Base-by-base conservation (phyloP, 2,113 vertebrate genomes). In the Acrocephalus arundinaceus region DNA sequence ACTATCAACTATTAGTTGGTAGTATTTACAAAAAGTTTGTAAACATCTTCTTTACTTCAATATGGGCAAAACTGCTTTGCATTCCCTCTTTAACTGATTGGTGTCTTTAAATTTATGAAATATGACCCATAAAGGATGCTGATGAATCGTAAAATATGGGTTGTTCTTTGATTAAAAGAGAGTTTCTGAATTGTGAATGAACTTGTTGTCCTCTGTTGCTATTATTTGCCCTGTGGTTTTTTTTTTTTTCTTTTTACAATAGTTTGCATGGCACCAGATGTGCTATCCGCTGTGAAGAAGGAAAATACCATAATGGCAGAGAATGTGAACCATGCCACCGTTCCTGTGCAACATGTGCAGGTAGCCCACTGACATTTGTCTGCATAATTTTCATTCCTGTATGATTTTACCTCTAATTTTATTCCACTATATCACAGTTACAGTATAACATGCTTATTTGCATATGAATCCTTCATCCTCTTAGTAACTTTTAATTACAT, bases 291-390 rank as follows among this genome's bases (percentile, higher is more conserved):
- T 99, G 99, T 94, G 98, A 99, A 33, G 96, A 98, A 4, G 99
- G 99, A 61, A 98, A 98, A 84, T 99, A 99, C 95, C 99, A 99
- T 95, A 99, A 98, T 3, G 99, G 98, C 77, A 98, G 98, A 88
- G 97, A 98, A 33, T 99, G 99, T 95, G 99, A 99, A 80, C 97
- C 97, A 7, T 99, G 99, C 87, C 99, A 99, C 93, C 98, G 97
- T 51, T 98, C 98, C 51, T 99, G 99, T 85, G 99, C 99, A 33
- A 98, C 99, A 15, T 99, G 99, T 95, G 98, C 99, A 97, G 99
- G 99, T 99, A 98, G 91, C 25, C 48, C 28, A 73, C 45, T 72
- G 54, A 61, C 30, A 14, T 8, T 45, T 41, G 41, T 88, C 25
- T 24, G 33, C 18, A 33, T 68, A 2, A 10, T 85, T 90, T 70